phyloP scores from a whole-genome alignment of 2,113 vertebrate genomes.

The Cromileptes altivelis region DNA sequence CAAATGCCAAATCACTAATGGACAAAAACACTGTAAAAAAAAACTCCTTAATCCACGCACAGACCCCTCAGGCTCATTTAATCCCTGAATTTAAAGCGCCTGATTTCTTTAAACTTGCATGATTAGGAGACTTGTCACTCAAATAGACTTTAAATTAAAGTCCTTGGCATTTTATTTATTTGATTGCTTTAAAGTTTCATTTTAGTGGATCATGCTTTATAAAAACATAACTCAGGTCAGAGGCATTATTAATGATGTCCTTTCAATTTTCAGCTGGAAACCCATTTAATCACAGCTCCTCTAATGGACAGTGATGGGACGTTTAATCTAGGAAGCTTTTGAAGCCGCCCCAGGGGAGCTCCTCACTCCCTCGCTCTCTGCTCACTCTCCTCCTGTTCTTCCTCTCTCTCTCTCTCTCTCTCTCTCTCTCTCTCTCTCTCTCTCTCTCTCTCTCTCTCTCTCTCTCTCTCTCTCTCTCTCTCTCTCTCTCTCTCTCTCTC shows the following conservation, averaged over 20 bases:
- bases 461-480: neutral
- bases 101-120: conserved; percentile 7
- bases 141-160: conserved; percentile 27
- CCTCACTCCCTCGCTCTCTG: conserved; percentile 21
- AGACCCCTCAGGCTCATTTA: neutral
- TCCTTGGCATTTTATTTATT: conserved; percentile 44
- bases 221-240: conserved; percentile 51
- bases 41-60: neutral
- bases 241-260: conserved; percentile 67
- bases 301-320: conserved; percentile 72
- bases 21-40: neutral
- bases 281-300: conserved; percentile 70
- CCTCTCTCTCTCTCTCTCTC: neutral
- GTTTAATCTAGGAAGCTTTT: conserved; percentile 70
- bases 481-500: neutral
- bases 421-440: neutral
- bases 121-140: conserved; percentile 11
- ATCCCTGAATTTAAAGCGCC: neutral
- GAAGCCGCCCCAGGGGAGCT: conserved; percentile 60
- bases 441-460: neutral
- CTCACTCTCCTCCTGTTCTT: conserved; percentile 25
- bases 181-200: conserved; percentile 49
- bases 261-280: conserved; percentile 67
- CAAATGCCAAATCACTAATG: neutral
- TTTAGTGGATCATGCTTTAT: conserved; percentile 30